Evolutionary conservation across 2,888 invertebrate species (phyloP).

Genomic region (Drosophila longiperda): DNA sequence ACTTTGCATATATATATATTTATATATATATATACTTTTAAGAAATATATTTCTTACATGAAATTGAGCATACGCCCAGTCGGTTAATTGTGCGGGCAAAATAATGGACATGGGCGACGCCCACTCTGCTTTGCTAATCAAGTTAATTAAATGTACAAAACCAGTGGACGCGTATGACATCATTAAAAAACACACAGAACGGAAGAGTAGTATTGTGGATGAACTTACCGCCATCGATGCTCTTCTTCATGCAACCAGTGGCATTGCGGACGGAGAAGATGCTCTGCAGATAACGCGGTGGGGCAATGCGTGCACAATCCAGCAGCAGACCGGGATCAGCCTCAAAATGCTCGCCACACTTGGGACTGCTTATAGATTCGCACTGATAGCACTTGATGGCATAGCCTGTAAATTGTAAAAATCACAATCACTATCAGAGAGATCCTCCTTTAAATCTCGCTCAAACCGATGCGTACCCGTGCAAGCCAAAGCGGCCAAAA

Average conservation of each 20-base stretch:
- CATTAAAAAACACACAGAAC: slow-evolving; percentile 8
- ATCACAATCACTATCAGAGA: neutral
- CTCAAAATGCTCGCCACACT: slow-evolving; percentile 82
- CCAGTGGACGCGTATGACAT: slow-evolving; percentile 42
- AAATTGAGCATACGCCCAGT: slow-evolving; percentile 14
- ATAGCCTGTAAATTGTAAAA: slow-evolving; percentile 69
- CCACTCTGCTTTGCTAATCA: slow-evolving; percentile 35
- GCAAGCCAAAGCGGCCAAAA: slow-evolving; percentile 75
- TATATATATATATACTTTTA: neutral
- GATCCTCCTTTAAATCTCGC: neutral
- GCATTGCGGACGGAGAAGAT: slow-evolving; percentile 75
- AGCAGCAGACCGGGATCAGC: slow-evolving; percentile 64
- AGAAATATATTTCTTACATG: neutral
- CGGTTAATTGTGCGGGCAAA: slow-evolving; percentile 10
- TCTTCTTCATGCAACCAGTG: slow-evolving; percentile 84
- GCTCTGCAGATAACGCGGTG: slow-evolving; percentile 78
- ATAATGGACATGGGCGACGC: slow-evolving; percentile 4
- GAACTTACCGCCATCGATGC: slow-evolving; percentile 79
- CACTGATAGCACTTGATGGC: slow-evolving; percentile 84
- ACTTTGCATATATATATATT: neutral
- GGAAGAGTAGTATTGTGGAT: neutral
- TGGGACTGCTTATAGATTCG: slow-evolving; percentile 75
- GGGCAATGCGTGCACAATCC: slow-evolving; percentile 75
- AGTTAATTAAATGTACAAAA: slow-evolving; percentile 41
- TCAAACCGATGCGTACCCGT: slow-evolving; percentile 69